A percentile compares a stretch with the other conserved stretches of the same genome.
phyloP scores from a whole-genome alignment of 2,797 vertebrate genomes.

The Margarornis squamiger region DNA sequence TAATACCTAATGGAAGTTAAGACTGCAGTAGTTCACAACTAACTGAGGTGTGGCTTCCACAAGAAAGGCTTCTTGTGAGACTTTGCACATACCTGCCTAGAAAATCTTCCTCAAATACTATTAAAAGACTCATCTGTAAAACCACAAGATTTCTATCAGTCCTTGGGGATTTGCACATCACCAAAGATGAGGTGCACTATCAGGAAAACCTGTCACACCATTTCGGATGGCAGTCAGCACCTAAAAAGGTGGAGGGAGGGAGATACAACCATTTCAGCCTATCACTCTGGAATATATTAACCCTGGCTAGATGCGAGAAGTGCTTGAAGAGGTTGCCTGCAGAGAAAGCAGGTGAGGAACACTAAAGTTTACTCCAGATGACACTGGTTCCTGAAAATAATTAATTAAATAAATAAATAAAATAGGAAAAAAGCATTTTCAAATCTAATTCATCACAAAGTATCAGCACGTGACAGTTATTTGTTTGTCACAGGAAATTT shows the following conservation, averaged over 20 bases:
- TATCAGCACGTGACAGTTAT: background rate
- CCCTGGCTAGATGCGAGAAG: background rate
- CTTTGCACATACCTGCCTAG: background rate
- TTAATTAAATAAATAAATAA: rapidly evolving
- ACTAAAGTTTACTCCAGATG: background rate
- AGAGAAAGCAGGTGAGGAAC: background rate
- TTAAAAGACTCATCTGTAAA: background rate
- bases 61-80: background rate
- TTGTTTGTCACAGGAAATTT: background rate
- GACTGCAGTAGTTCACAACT: background rate
- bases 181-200: background rate
- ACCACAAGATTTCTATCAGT: background rate
- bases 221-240: background rate
- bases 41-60: background rate
- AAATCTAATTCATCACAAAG: background rate
- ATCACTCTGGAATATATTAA: background rate
- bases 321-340: background rate
- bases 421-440: background rate
- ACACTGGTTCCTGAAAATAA: background rate
- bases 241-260: background rate
- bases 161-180: background rate
- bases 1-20: background rate
- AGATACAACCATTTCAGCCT: background rate
- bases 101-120: background rate
- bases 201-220: background rate